These are phyloP conservation scores for Dysmachus trigonus DNA, from an alignment of 2,888 invertebrate genomes.

Conservation along the genomic window DNA sequence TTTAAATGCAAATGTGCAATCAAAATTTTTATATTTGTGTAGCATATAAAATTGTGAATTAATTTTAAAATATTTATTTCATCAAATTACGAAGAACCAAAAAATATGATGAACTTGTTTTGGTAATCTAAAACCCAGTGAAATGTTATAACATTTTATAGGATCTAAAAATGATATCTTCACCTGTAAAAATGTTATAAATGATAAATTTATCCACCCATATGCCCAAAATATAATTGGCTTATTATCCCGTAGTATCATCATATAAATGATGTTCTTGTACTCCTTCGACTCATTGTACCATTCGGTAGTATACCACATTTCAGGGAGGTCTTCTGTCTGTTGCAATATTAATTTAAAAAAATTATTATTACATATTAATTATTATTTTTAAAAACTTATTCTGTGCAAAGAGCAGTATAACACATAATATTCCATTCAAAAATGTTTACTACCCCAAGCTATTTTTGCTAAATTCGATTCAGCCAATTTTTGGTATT, in stretches of 20 bases:
- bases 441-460: too few species aligned
- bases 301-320: constrained; percentile 58
- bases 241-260: constrained; percentile 56
- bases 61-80: not conserved
- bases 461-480: too few species aligned
- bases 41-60: not conserved
- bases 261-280: constrained; percentile 55
- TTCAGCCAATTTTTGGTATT: too few species aligned
- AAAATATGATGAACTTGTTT: constrained; percentile 46
- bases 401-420: too few species aligned
- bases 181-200: constrained; percentile 56
- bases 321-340: constrained; percentile 55
- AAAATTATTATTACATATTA: too few species aligned
- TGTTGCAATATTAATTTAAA: not conserved
- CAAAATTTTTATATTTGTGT: too few species aligned
- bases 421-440: too few species aligned
- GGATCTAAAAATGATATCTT: not conserved
- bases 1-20: too few species aligned
- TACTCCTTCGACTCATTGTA: constrained; percentile 57
- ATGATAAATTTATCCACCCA: constrained; percentile 57
- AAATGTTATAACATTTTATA: not conserved
- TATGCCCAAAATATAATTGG: constrained; percentile 54
- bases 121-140: constrained; percentile 11
- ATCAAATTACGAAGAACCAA: constrained; percentile 28
- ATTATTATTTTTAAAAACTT: too few species aligned